Evolutionary conservation across 2,113 vertebrate species (phyloP), one percentile per base, ranked within the genome.

Genomic region (Apteryx mantelli): DNA sequence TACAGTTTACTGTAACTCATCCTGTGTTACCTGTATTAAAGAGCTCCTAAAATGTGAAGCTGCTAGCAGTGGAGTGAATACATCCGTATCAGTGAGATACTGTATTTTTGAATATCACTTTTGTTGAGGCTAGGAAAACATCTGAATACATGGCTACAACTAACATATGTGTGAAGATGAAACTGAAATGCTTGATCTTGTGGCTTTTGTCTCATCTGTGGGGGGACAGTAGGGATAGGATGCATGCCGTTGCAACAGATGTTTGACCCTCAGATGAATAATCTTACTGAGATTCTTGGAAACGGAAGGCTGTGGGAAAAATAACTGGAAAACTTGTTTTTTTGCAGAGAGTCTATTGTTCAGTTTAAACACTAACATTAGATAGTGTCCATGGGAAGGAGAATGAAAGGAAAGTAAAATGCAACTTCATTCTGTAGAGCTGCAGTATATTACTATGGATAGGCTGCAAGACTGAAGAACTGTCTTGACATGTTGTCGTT

Each of bases 391-490:
- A 71, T n/a, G 22, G 88, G 76, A 93, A 96, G 86, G 93, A 78
- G 66, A 81, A 81, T 22, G 74, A 66, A 96, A 73, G 30, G 61
- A 53, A 96, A 80, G 68, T 63, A 91, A 93, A 90, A 97, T 96
- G 89, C 79, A 81, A 66, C 89, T 88, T 21, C 53, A 46, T 65
- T 95, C 53, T 91, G 38, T 50, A 38, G 68, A 85, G 30, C 19
- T 84, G 95, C 71, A 82, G 73, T 86, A 80, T 38, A 77, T 95
- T 96, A 13, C 85, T 93, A 80, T 82, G 93, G 85, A 92, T 83
- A 93, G 85, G 28, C 36, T 94, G 61, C 5, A 81, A 94, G 93
- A 96, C 96, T 71, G 95, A 98, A 96, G 95, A 96, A 56, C 82
- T 96, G 77, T 91, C 95, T 93, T 96, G 71, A 48, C 60, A n/a